These are phyloP conservation scores for Ladona fulva DNA, from an alignment of 1,140 invertebrate genomes.

Conservation along the genomic window DNA sequence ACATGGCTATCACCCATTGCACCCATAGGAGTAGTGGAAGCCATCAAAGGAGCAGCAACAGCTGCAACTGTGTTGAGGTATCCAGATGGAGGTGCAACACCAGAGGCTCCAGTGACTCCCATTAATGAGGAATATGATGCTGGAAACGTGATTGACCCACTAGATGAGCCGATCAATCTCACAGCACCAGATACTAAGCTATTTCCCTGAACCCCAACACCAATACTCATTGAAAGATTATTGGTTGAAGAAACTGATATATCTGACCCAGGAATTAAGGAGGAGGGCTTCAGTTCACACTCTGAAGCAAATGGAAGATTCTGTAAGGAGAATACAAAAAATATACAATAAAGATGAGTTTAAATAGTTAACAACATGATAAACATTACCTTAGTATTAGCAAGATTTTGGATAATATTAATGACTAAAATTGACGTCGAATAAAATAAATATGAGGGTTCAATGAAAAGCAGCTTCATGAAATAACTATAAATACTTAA, in stretches of 20 bases:
- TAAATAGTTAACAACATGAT: too few species aligned
- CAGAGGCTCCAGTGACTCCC: slow-evolving; percentile 21
- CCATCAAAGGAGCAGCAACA: not conserved
- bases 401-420: too few species aligned
- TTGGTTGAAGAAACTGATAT: not conserved
- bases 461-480: too few species aligned
- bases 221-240: not conserved
- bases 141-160: not conserved
- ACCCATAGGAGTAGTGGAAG: not conserved
- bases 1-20: not conserved
- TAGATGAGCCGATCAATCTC: not conserved
- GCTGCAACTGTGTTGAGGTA: not conserved
- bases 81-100: not conserved
- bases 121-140: slow-evolving; percentile 11
- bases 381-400: too few species aligned
- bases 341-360: not conserved
- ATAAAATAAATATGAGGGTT: too few species aligned
- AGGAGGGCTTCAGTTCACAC: slow-evolving; percentile 50
- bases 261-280: not conserved
- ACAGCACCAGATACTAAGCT: not conserved
- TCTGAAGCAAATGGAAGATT: slow-evolving; percentile 56
- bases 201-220: not conserved
- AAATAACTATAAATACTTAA: too few species aligned
- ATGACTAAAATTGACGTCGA: too few species aligned
- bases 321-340: slow-evolving; percentile 31